Conservation (phyloP, 2,113 vertebrate species). For the Ceuthmochares aereus region DNA sequence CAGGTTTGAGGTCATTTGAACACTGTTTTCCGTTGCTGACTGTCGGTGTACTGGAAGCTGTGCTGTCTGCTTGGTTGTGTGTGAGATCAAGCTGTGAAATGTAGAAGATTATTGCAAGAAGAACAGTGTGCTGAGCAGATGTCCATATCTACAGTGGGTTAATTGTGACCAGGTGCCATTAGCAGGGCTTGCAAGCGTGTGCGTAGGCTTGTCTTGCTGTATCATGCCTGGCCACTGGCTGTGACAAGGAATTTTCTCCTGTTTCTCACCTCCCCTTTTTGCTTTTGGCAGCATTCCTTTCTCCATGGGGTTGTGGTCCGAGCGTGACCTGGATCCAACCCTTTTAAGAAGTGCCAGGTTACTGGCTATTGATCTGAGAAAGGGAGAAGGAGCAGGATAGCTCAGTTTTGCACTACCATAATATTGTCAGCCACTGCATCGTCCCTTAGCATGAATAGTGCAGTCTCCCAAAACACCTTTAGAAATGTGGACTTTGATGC, state of each 20-base stretch:
- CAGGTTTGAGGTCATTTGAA: neutral
- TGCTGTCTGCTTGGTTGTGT: neutral
- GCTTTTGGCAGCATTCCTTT: neutral
- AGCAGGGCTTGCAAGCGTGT: neutral
- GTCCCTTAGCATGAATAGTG: neutral
- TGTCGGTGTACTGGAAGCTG: neutral
- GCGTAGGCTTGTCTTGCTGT: neutral
- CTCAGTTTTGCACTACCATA: neutral
- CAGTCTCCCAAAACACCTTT: neutral
- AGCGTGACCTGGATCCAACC: neutral
- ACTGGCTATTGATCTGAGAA: neutral
- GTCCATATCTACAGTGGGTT: accelerated
- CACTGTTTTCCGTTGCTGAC: neutral
- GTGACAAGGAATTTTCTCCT: neutral
- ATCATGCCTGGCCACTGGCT: neutral
- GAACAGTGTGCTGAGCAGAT: neutral
- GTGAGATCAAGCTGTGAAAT: neutral
- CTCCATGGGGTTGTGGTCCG: neutral
- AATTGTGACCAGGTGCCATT: neutral
- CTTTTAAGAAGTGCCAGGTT: neutral
- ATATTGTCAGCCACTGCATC: neutral
- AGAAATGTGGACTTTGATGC: neutral
- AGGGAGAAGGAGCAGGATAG: neutral
- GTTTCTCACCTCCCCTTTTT: neutral
- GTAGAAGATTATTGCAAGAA: neutral